Evolutionary conservation across 1,140 invertebrate species (phyloP).

Genomic region (Drosophila elegans): DNA sequence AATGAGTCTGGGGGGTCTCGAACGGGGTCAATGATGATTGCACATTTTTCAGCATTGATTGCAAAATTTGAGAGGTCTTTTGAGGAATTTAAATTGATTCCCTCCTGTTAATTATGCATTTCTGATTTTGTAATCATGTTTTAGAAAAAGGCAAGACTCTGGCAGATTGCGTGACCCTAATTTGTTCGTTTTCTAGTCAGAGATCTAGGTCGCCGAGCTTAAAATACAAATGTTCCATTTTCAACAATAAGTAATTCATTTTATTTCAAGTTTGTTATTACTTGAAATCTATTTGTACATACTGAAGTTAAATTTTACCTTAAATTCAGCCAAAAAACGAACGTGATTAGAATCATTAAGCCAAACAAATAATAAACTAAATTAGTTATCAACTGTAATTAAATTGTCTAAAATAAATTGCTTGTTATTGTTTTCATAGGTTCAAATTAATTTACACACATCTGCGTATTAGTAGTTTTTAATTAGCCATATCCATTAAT

Average conservation of each 20-base stretch:
- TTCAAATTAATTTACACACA: not conserved
- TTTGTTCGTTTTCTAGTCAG: not conserved
- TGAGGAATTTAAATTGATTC: conserved; percentile 11
- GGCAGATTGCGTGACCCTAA: not conserved
- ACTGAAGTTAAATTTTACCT: too few relatives aligned
- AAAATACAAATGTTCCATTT: too few relatives aligned
- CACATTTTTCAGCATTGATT: conserved; percentile 18
- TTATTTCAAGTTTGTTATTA: too few relatives aligned
- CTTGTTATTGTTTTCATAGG: not conserved
- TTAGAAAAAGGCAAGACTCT: not conserved
- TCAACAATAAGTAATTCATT: too few relatives aligned
- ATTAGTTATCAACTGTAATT: too few relatives aligned
- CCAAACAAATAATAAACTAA: too few relatives aligned
- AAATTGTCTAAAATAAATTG: too few relatives aligned
- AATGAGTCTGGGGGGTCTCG: conserved; percentile 17
- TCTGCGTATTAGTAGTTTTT: not conserved
- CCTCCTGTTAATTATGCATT: not conserved
- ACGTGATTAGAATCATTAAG: too few relatives aligned
- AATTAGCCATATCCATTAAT: not conserved
- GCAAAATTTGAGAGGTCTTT: not conserved
- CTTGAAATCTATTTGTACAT: too few relatives aligned
- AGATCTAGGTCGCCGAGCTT: too few relatives aligned
- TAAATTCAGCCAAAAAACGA: too few relatives aligned
- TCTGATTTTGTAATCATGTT: conserved; percentile 1
- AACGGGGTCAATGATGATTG: conserved; percentile 19